phyloP scores from a whole-genome alignment of 1,140 invertebrate species.

The Dermatophagoides farinae region DNA sequence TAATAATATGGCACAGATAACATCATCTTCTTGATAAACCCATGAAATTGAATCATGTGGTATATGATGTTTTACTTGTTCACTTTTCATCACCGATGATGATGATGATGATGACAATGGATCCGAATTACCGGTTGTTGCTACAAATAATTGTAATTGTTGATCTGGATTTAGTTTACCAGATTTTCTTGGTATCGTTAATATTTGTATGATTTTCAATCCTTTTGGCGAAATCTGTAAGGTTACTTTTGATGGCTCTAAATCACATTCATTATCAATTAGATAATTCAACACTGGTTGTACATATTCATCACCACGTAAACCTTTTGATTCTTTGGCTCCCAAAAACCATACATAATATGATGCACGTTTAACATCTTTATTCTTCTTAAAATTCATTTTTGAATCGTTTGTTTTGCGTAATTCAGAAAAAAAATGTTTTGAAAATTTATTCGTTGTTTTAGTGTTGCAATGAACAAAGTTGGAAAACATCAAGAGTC shows the following conservation, averaged over 20 bases:
- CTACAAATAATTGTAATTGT: background rate
- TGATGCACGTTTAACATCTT: slow-evolving; percentile 75
- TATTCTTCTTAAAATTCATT: slow-evolving; percentile 19
- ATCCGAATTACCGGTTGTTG: background rate
- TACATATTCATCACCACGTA: slow-evolving; percentile 56
- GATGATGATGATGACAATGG: background rate
- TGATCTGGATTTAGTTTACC: background rate
- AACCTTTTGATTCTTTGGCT: slow-evolving; percentile 72
- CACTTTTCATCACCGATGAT: slow-evolving; percentile 19
- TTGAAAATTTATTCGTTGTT: too few species aligned
- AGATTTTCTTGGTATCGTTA: slow-evolving; percentile 25
- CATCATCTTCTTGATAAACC: slow-evolving; percentile 56
- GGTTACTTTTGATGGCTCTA: slow-evolving; percentile 76
- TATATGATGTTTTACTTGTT: slow-evolving; percentile 74
- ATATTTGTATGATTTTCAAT: slow-evolving; percentile 67
- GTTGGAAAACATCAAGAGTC: too few species aligned
- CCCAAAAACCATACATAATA: slow-evolving; percentile 97
- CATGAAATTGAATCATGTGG: slow-evolving; percentile 77
- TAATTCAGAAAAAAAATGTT: too few species aligned
- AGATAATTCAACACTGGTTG: slow-evolving; percentile 61
- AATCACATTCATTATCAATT: slow-evolving; percentile 49
- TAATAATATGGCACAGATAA: slow-evolving; percentile 69
- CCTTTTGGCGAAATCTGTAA: slow-evolving; percentile 66
- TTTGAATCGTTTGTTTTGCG: background rate
- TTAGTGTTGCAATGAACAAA: too few species aligned